phyloP scores from a whole-genome alignment of 2,888 invertebrate genomes.

The Synergus umbraculus region DNA sequence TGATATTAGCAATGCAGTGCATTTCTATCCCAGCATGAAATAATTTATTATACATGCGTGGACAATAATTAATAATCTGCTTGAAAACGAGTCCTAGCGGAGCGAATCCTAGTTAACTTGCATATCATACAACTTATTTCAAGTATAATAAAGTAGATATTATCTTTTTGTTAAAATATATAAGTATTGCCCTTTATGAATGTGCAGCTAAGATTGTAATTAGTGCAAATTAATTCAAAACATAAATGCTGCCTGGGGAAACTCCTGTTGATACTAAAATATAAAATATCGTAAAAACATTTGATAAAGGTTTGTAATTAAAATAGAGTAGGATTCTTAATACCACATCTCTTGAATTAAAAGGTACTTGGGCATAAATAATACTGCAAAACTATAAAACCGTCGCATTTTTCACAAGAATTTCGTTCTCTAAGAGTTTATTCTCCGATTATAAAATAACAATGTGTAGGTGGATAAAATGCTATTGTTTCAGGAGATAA shows the following conservation, averaged over 20 bases:
- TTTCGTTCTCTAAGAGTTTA: too few relatives aligned
- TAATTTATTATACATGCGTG: constrained; percentile 38
- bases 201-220: background rate
- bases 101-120: constrained; percentile 25
- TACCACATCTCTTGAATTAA: too few relatives aligned
- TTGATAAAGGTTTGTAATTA: background rate
- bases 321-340: too few relatives aligned
- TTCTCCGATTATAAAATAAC: too few relatives aligned
- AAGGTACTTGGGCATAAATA: too few relatives aligned
- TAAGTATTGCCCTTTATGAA: background rate
- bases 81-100: constrained; percentile 32
- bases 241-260: background rate
- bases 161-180: constrained; percentile 16
- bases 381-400: too few relatives aligned
- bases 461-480: too few relatives aligned
- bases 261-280: background rate
- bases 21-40: constrained; percentile 16
- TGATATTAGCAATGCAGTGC: constrained; percentile 23
- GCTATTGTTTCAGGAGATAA: too few relatives aligned
- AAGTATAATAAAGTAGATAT: constrained; percentile 12
- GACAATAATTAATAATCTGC: constrained; percentile 34
- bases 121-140: constrained; percentile 16
- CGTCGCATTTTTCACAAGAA: too few relatives aligned
- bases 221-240: background rate
- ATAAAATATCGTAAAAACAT: background rate